Percentiles rank a stretch among this genome's conserved stretches.
phyloP scores from a whole-genome alignment of 2,113 vertebrate species.

The Fulica atra region DNA sequence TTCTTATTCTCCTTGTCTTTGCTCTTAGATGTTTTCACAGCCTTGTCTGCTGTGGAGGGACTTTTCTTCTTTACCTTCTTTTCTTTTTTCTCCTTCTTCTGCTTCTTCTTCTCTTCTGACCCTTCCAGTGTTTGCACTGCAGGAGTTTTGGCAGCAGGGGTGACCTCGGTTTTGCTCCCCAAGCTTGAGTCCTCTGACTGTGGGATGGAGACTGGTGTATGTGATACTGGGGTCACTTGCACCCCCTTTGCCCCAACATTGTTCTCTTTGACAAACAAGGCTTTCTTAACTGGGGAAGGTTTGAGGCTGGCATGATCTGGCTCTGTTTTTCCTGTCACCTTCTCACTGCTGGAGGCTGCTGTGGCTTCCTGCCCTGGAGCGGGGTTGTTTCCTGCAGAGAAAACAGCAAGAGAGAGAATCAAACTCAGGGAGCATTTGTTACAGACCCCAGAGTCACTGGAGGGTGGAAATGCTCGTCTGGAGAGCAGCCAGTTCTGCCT shows the following conservation, averaged over 20 bases:
- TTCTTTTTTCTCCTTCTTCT: conserved; percentile 63
- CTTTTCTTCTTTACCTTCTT: conserved; percentile 53
- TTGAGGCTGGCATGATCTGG: background rate
- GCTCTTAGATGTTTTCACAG: conserved; percentile 4
- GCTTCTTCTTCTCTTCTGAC: conserved; percentile 35
- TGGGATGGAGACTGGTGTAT: background rate
- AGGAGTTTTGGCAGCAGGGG: background rate
- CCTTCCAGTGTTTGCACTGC: background rate
- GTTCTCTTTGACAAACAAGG: background rate
- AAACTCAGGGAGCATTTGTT: background rate
- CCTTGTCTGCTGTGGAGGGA: background rate
- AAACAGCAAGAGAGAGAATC: background rate
- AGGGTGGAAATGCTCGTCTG: background rate
- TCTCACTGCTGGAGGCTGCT: background rate
- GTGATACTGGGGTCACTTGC: background rate
- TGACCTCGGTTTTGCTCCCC: background rate
- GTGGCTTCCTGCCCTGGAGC: background rate
- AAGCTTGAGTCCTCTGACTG: background rate
- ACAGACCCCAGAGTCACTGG: background rate
- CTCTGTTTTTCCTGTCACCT: background rate
- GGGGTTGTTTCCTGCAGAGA: background rate
- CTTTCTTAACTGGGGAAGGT: conserved; percentile 18
- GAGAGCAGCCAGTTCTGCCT: background rate
- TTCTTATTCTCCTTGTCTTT: conserved; percentile 71
- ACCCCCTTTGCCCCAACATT: background rate